Conservation (phyloP, 2,888 invertebrate species). For the Lordiphosa fenestrarum region DNA sequence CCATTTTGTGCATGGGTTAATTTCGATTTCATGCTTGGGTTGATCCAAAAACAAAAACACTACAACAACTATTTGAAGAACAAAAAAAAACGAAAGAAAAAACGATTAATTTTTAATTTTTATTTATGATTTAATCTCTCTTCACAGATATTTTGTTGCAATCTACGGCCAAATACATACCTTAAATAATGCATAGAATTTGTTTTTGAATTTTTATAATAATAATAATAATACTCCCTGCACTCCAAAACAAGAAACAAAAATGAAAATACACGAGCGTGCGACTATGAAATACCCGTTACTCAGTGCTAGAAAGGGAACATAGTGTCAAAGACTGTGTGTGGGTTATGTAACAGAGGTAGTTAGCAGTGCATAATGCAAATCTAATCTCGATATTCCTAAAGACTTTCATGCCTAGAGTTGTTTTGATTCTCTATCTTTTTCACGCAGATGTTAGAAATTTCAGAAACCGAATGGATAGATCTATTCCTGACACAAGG, state of each 20-base stretch:
- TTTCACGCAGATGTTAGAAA: too few species aligned
- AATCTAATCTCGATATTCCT: too few species aligned
- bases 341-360: too few species aligned
- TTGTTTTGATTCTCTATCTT: too few species aligned
- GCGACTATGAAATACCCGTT: too few species aligned
- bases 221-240: slow-evolving; percentile 26
- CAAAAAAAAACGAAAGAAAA: slow-evolving; percentile 17
- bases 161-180: slow-evolving; percentile 80
- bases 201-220: slow-evolving; percentile 43
- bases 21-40: slow-evolving; percentile 5
- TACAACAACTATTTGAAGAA: slow-evolving; percentile 23
- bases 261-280: slow-evolving; percentile 28
- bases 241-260: slow-evolving; percentile 26
- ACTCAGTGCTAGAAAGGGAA: too few species aligned
- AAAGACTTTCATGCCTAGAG: too few species aligned
- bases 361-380: too few species aligned
- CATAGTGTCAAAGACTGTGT: too few species aligned
- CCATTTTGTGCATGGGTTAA: slow-evolving; percentile 39
- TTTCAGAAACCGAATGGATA: too few species aligned
- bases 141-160: slow-evolving; percentile 80
- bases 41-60: slow-evolving; percentile 28
- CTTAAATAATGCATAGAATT: slow-evolving; percentile 74
- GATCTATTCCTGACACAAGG: too few species aligned
- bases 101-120: slow-evolving; percentile 66
- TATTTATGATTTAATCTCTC: slow-evolving; percentile 78